A percentile compares a stretch with the other conserved stretches of the same genome.
Evolutionary conservation across 1,140 invertebrate species (phyloP).

Genomic region (Danaus melanippus): DNA sequence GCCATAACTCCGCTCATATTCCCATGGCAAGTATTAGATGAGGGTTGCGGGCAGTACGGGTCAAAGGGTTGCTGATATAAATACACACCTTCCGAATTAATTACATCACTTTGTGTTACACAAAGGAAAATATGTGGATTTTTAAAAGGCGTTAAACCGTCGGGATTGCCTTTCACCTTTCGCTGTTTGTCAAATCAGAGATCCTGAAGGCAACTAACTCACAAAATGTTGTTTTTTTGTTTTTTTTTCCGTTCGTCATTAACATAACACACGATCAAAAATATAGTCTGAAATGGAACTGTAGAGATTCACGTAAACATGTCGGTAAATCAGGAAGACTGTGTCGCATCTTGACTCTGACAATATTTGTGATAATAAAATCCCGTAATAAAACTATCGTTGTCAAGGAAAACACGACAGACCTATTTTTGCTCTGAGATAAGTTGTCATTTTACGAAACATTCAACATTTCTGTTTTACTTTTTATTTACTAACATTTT

Average conservation of each 20-base stretch:
- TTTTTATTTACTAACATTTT: background rate
- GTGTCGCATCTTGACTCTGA: conserved; percentile 50
- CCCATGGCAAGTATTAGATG: conserved; percentile 16
- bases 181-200: too few species aligned
- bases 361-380: conserved; percentile 68
- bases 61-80: conserved; percentile 16
- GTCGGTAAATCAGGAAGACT: conserved; percentile 59
- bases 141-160: conserved; percentile 12
- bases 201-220: too few species aligned
- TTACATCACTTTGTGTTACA: conserved; percentile 13
- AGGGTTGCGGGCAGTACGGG: conserved; percentile 12
- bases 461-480: too few species aligned
- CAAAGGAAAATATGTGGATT: conserved; percentile 5
- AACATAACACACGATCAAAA: too few species aligned
- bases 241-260: too few species aligned
- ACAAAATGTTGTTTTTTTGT: background rate
- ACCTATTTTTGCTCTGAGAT: conserved; percentile 54
- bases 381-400: conserved; percentile 62
- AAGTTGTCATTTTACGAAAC: conserved; percentile 27
- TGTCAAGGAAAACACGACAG: conserved; percentile 53
- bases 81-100: conserved; percentile 18
- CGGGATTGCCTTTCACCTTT: too few species aligned
- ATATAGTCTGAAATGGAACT: conserved; percentile 23
- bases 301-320: conserved; percentile 55
- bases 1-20: conserved; percentile 14